These are phyloP conservation scores for Upupa epops DNA, from an alignment of 2,113 vertebrate species.

Conservation along the genomic window DNA sequence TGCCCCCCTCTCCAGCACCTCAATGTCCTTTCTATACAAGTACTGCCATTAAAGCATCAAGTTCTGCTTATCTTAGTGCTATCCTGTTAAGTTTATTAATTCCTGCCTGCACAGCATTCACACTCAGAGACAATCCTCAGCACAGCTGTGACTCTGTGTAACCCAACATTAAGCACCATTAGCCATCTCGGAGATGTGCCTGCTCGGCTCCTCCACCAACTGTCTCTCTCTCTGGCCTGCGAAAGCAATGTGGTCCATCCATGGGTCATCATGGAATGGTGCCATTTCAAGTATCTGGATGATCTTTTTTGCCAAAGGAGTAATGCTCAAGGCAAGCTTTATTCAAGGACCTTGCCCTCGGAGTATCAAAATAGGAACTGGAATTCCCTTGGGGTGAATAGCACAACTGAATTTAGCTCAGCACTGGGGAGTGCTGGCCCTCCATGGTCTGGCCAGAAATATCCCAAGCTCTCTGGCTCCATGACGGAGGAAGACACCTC, in stretches of 20 bases:
- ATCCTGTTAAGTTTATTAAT: not conserved
- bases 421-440: not conserved
- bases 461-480: not conserved
- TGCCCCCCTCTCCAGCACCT: too few species aligned
- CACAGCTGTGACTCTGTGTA: not conserved
- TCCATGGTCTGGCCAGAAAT: not conserved
- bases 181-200: not conserved
- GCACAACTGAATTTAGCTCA: not conserved
- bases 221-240: not conserved
- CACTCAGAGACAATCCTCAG: not conserved
- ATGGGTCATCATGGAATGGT: not conserved
- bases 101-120: not conserved
- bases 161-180: not conserved
- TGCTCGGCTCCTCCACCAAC: not conserved
- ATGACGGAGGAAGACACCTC: fast-evolving
- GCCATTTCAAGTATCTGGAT: not conserved
- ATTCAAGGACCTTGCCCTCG: not conserved
- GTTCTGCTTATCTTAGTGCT: not conserved
- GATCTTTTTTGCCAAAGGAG: not conserved
- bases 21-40: too few species aligned
- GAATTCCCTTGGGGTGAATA: not conserved
- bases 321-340: not conserved
- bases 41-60: not conserved
- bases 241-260: not conserved
- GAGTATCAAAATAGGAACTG: not conserved